Percentiles rank a stretch among this genome's conserved stretches.
phyloP scores from a whole-genome alignment of 2,888 invertebrate species.

The Drepanosiphum platanoidis region DNA sequence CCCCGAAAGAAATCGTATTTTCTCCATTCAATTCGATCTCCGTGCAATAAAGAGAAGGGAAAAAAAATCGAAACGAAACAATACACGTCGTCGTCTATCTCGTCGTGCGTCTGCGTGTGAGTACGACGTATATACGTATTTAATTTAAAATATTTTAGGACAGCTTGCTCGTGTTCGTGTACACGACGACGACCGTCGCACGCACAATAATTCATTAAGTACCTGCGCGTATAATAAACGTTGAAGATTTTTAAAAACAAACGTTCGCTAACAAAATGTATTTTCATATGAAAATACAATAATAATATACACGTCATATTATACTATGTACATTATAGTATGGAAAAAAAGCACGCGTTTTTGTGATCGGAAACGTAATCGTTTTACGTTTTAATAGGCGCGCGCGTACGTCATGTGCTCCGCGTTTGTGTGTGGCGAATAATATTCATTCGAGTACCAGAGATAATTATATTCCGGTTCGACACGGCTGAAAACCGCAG shows the following conservation, averaged over 20 bases:
- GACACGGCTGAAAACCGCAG: not conserved
- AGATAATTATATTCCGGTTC: conserved; percentile 1
- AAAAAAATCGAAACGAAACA: conserved; percentile 2
- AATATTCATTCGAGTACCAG: not conserved
- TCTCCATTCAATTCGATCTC: conserved; percentile 23
- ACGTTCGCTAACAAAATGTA: not conserved
- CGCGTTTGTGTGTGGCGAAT: not conserved
- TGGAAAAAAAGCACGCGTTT: not conserved
- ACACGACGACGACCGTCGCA: not conserved
- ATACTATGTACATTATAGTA: not conserved
- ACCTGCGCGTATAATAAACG: not conserved
- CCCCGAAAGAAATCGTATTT: conserved; percentile 25
- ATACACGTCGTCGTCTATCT: not conserved
- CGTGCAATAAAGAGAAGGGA: not conserved
- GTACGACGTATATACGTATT: not conserved
- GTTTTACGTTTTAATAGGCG: not conserved
- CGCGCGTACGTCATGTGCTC: too few species aligned
- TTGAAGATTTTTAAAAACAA: not conserved
- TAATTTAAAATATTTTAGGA: not conserved
- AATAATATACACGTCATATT: not conserved
- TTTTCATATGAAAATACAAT: not conserved
- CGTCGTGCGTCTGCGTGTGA: too few species aligned
- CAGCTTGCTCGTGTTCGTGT: not conserved
- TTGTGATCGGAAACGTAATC: too few species aligned
- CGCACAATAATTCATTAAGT: not conserved